Base-by-base conservation (phyloP, 2,797 vertebrate genomes). In the Dipus sagitta region DNA sequence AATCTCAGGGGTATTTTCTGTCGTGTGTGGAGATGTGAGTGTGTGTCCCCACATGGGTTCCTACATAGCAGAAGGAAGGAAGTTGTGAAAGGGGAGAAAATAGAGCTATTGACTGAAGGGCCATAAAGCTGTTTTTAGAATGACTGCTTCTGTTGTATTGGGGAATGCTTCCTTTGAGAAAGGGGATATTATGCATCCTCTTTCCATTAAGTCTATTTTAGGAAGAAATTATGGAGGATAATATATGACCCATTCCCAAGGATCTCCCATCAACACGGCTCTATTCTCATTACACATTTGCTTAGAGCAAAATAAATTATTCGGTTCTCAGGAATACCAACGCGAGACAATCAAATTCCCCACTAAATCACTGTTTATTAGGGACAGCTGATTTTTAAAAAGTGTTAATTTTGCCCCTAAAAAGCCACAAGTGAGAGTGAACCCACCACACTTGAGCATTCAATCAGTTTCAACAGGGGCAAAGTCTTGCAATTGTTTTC, bases 91-190 rank as follows among this genome's bases (percentile, higher is more conserved):
- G 32, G 84, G 93, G 60, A 94, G 80, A 95, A 95, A 95, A 95
- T 92, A 95, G 95, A 91, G 90, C 94, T 91, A 86, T 93, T 96
- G 96, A 95, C 82, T 76, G 67, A 86, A 82, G 82, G 81, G 67
- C 76, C 94, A 81, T 87, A 90, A 87, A 83, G 75, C 95, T 95
- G 94, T 95, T 92, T 96, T 92, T 91, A 96, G 96, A 97, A 96
- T 94, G 95, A 93, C 93, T 86, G 87, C 91, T 88, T 94, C 95
- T 95, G 94, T 94, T 93, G 82, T 96, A 54, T 64, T 75, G 88
- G 80, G 90, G 89, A 52, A 58, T 28, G 75, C 93, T 95, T 97
- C 95, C 92, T 96, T 92, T 90, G 86, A 95, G 92, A 77, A 83
- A 74, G 74, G 75, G 58, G 86, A 72, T 62, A 91, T 78, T 89